Conservation (phyloP, 2,113 vertebrate species). For the Picathartes gymnocephalus region DNA sequence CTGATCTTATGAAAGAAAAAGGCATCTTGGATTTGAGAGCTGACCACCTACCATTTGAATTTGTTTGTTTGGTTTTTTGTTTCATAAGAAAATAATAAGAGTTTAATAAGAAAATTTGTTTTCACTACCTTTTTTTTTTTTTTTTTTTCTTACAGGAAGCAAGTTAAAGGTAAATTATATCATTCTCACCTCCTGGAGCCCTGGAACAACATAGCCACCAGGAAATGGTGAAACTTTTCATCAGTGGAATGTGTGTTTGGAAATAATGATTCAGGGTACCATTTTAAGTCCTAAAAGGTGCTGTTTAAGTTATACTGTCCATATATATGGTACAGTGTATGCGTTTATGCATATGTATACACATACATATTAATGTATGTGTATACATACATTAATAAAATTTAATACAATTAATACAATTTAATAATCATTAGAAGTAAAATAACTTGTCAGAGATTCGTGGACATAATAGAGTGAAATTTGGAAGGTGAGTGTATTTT, state of each 20-base stretch:
- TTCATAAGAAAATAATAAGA: background rate
- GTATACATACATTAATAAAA: no score
- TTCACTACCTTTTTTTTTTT: background rate
- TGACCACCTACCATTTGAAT: rapidly evolving
- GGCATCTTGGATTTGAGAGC: background rate
- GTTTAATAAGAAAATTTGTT: background rate
- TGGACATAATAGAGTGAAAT: background rate
- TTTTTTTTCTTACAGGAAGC: background rate
- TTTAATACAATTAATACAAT: no score
- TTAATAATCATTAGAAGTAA: background rate
- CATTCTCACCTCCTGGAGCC: background rate
- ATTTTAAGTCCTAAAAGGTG: background rate
- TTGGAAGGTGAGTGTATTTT: background rate
- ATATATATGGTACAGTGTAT: background rate
- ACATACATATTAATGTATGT: no score
- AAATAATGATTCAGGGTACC: background rate
- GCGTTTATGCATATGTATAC: rapidly evolving
- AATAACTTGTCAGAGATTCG: background rate
- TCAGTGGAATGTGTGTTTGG: background rate
- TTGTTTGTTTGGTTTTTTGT: background rate
- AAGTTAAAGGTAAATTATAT: background rate
- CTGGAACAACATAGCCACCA: background rate
- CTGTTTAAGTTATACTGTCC: background rate
- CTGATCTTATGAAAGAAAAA: background rate
- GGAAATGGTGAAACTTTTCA: background rate